These are phyloP conservation scores for Champsocephalus esox DNA, from an alignment of 2,797 vertebrate genomes.

Conservation along the genomic window DNA sequence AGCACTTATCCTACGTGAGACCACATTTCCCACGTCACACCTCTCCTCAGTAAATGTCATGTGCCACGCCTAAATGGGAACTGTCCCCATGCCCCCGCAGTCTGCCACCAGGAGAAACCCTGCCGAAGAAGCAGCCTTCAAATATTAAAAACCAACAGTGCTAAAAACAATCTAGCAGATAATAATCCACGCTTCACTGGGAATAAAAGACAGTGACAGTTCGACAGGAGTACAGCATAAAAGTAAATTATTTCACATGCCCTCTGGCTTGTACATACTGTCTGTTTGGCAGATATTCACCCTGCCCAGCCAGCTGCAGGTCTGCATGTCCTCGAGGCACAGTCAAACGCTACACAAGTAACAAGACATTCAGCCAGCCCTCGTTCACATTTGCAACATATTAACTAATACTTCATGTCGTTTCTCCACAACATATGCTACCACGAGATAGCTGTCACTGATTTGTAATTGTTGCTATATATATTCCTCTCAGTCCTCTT, in stretches of 20 bases:
- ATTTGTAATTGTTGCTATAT: constrained; percentile 14
- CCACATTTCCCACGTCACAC: constrained; percentile 34
- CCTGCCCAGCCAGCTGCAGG: constrained; percentile 53
- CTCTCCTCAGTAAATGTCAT: constrained; percentile 39
- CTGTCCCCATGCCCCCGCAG: constrained; percentile 30
- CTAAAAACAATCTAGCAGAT: constrained; percentile 59
- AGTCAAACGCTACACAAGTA: constrained; percentile 34
- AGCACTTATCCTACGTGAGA: constrained; percentile 31
- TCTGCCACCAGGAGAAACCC: constrained; percentile 56
- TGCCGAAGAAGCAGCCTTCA: constrained; percentile 51
- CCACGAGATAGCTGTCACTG: neutral
- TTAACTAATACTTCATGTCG: neutral
- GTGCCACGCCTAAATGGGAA: constrained; percentile 48
- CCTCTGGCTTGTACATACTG: constrained; percentile 76
- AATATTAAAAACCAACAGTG: constrained; percentile 64
- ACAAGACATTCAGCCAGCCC: constrained; percentile 36
- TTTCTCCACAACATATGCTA: neutral
- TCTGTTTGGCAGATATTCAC: constrained; percentile 75
- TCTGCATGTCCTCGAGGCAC: constrained; percentile 59
- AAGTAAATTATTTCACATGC: constrained; percentile 82
- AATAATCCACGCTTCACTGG: constrained; percentile 69
- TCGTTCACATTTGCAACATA: constrained; percentile 29
- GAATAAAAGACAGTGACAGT: constrained; percentile 78
- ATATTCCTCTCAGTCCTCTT: neutral
- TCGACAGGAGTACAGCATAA: constrained; percentile 76